Percentiles rank a stretch among this genome's conserved stretches.
Conservation (phyloP, 2,113 vertebrate species). For the Pantherophis guttatus region DNA sequence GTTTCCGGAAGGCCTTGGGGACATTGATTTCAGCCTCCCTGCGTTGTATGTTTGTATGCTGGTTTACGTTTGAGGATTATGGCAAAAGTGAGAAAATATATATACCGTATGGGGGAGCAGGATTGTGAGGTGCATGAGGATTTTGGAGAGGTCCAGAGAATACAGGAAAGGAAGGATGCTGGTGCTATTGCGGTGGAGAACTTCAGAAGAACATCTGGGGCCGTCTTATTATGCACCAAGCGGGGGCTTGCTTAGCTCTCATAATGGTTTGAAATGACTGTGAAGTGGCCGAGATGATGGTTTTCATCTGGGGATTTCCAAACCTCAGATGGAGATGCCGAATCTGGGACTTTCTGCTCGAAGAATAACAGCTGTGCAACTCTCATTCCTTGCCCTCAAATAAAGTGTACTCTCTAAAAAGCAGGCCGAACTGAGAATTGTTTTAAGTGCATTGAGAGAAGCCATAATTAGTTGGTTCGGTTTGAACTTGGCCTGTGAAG, state of each 20-base stretch:
- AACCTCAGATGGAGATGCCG: background rate
- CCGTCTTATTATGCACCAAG: background rate
- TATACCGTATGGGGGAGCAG: too few relatives aligned
- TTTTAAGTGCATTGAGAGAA: background rate
- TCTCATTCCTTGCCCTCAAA: background rate
- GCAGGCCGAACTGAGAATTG: background rate
- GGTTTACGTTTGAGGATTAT: background rate
- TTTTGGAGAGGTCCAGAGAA: background rate
- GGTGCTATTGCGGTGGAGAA: background rate
- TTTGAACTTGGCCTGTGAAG: background rate
- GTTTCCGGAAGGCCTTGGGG: background rate
- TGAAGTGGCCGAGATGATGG: background rate
- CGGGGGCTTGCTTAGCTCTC: background rate
- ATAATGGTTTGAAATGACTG: background rate
- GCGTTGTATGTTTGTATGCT: background rate
- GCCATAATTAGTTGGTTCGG: background rate
- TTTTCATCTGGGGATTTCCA: background rate
- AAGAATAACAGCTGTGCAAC: background rate
- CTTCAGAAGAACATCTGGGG: background rate
- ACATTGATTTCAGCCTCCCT: background rate
- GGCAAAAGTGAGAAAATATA: background rate
- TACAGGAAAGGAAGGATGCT: background rate
- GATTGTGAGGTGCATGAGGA: background rate
- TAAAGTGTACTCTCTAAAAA: background rate
- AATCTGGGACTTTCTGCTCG: background rate